These are phyloP conservation scores for Lysiphlebus fabarum DNA, from an alignment of 1,140 invertebrate genomes.

Conservation along the genomic window DNA sequence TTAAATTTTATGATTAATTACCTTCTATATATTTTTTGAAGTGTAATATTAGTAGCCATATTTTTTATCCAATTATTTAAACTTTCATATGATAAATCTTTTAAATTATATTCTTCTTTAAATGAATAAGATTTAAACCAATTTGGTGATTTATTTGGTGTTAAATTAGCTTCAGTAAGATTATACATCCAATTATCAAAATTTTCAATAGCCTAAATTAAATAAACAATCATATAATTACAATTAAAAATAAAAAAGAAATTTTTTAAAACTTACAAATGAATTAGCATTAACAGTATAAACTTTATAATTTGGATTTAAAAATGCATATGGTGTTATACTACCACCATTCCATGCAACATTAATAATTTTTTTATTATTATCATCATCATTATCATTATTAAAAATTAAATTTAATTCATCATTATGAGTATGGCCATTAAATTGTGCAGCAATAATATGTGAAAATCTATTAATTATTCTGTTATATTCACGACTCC, in stretches of 20 bases:
- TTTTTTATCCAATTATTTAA: slow-evolving; percentile 41
- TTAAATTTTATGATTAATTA: slow-evolving; percentile 30
- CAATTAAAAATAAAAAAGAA: neutral
- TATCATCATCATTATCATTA: too few relatives aligned
- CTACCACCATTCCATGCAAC: slow-evolving; percentile 78
- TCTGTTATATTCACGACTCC: slow-evolving; percentile 64
- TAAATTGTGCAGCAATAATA: slow-evolving; percentile 75
- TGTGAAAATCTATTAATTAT: slow-evolving; percentile 61
- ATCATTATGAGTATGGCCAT: slow-evolving; percentile 78
- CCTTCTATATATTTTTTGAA: slow-evolving; percentile 45
- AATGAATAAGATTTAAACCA: slow-evolving; percentile 72
- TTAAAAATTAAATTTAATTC: slow-evolving; percentile 69
- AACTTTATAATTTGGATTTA: slow-evolving; percentile 81
- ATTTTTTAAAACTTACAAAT: slow-evolving; percentile 57
- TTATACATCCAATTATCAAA: slow-evolving; percentile 75
- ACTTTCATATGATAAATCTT: slow-evolving; percentile 42
- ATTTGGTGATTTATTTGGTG: slow-evolving; percentile 53
- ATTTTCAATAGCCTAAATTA: slow-evolving; percentile 62
- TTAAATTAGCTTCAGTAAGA: slow-evolving; percentile 71
- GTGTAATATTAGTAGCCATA: slow-evolving; percentile 39
- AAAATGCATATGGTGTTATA: slow-evolving; percentile 62
- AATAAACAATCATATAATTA: slow-evolving; percentile 18
- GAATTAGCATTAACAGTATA: slow-evolving; percentile 64
- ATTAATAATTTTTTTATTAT: slow-evolving; percentile 56
- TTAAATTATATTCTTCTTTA: slow-evolving; percentile 60